phyloP scores from a whole-genome alignment of 2,113 vertebrate species.

The Melanostigma gelatinosum region DNA sequence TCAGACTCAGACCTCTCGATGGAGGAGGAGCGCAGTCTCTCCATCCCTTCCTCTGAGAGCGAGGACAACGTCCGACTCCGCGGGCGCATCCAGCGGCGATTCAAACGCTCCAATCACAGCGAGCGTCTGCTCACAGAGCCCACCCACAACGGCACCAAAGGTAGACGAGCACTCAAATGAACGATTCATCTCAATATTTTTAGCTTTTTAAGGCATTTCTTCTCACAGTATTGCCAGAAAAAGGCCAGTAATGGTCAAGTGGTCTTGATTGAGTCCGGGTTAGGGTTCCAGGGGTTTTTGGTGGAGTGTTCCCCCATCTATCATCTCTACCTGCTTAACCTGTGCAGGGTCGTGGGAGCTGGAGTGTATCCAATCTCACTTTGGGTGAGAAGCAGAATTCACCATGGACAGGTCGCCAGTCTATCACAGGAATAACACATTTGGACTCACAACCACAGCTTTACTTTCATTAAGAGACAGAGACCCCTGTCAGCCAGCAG shows the following conservation, averaged over 20 bases:
- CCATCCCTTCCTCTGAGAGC: constrained; percentile 96
- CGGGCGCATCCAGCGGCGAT: constrained; percentile 92
- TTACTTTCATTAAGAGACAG: neutral
- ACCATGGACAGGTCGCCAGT: neutral
- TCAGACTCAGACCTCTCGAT: constrained; percentile 96
- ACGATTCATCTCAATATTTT: neutral
- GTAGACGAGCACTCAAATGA: constrained; percentile 59
- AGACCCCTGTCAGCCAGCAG: neutral
- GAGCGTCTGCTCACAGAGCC: constrained; percentile 94
- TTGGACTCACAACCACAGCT: neutral
- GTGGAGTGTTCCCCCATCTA: neutral
- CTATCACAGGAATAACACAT: neutral
- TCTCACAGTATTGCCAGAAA: neutral
- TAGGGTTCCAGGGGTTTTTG: neutral
- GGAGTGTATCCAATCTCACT: neutral
- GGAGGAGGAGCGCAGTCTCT: constrained; percentile 95
- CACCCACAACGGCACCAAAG: constrained; percentile 89
- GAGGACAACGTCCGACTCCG: constrained; percentile 94
- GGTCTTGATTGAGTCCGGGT: neutral
- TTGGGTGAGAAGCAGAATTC: neutral
- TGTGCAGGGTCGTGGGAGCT: neutral
- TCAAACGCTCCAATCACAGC: constrained; percentile 91
- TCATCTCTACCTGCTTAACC: neutral
- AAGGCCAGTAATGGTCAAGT: neutral
- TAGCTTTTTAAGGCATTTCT: neutral